Evolutionary conservation across 1,140 invertebrate genomes (phyloP).

Genomic region (Bicyclus anynana): DNA sequence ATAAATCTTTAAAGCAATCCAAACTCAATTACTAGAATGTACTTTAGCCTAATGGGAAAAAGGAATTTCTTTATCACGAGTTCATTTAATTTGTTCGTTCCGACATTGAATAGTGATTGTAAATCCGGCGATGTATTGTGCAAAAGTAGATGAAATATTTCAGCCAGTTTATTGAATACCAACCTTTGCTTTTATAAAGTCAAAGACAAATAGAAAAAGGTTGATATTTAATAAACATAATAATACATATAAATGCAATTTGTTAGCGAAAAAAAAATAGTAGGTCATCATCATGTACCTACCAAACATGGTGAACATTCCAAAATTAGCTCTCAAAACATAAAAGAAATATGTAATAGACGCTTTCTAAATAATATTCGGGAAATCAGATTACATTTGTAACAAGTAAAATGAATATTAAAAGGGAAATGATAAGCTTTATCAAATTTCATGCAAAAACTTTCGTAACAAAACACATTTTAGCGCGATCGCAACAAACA

Average conservation of each 20-base stretch:
- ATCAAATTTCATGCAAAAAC: slow-evolving; percentile 27
- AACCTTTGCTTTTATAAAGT: too few relatives aligned
- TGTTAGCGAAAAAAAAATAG: too few relatives aligned
- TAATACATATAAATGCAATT: too few relatives aligned
- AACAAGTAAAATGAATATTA: slow-evolving; percentile 8
- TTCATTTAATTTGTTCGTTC: slow-evolving; percentile 54
- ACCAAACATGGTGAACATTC: too few relatives aligned
- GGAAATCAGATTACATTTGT: not conserved
- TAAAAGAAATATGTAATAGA: too few relatives aligned
- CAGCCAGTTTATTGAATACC: too few relatives aligned
- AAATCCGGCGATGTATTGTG: not conserved
- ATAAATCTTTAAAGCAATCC: slow-evolving; percentile 64
- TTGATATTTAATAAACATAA: too few relatives aligned
- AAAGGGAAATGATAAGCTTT: slow-evolving; percentile 25
- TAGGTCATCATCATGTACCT: too few relatives aligned
- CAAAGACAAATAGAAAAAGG: too few relatives aligned
- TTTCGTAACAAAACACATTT: slow-evolving; percentile 25
- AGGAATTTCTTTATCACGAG: slow-evolving; percentile 45
- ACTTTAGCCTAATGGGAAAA: slow-evolving; percentile 53
- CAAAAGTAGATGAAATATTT: not conserved
- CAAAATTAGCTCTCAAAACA: too few relatives aligned
- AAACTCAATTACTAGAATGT: slow-evolving; percentile 62
- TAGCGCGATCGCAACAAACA: slow-evolving; percentile 34
- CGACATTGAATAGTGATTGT: slow-evolving; percentile 29
- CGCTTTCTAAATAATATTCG: too few relatives aligned